These are phyloP conservation scores for Strigops habroptila DNA, from an alignment of 2,113 vertebrate species.

Conservation along the genomic window DNA sequence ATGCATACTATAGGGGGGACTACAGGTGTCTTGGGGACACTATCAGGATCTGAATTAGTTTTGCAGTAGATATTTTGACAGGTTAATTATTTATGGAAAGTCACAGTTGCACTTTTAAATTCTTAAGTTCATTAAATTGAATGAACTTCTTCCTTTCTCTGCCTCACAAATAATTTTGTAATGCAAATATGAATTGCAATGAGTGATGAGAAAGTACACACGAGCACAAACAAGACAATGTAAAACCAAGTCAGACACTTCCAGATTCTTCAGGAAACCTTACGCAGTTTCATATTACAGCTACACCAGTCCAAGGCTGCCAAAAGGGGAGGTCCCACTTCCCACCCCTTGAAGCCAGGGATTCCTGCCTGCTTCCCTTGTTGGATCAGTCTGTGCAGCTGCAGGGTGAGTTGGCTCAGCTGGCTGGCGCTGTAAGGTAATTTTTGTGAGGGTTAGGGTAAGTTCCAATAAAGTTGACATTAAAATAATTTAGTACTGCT, in stretches of 20 bases:
- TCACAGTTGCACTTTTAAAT: background rate
- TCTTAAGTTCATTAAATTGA: background rate
- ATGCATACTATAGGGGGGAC: background rate
- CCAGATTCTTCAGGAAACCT: background rate
- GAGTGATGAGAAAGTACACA: background rate
- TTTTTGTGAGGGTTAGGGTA: background rate
- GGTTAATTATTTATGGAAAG: background rate
- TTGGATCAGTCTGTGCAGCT: background rate
- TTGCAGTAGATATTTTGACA: background rate
- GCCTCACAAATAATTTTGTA: background rate
- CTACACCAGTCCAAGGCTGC: background rate
- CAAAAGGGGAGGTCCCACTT: background rate
- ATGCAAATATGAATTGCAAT: background rate
- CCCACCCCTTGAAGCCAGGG: background rate
- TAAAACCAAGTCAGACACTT: background rate
- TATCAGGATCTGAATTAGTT: background rate
- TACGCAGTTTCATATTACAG: background rate
- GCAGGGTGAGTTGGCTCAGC: constrained; percentile 14
- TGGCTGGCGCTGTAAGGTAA: background rate
- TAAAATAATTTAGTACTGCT: constrained; percentile 15
- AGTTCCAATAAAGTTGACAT: background rate
- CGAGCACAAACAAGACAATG: background rate
- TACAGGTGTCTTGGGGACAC: background rate
- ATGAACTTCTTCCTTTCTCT: background rate
- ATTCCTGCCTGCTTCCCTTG: background rate